Conservation (phyloP, 2,888 invertebrate species). For the Eristalis intricaria region DNA sequence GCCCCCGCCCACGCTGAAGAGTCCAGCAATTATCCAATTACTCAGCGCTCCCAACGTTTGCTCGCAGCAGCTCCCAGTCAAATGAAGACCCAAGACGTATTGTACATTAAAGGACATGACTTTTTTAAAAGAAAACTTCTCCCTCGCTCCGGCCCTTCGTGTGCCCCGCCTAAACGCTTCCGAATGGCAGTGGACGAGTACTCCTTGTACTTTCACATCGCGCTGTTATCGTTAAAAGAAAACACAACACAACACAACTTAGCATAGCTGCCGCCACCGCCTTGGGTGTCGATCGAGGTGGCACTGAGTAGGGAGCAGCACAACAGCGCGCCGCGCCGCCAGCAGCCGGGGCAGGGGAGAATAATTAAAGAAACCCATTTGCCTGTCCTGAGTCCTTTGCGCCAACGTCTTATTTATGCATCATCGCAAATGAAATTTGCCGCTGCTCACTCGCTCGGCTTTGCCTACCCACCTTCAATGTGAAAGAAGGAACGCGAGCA, state of each 20-base stretch:
- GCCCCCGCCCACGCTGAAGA: not conserved
- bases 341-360: slow-evolving; percentile 1
- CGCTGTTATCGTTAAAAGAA: slow-evolving; percentile 45
- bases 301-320: not conserved
- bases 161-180: slow-evolving; percentile 20
- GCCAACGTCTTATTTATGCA: slow-evolving; percentile 66
- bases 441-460: slow-evolving; percentile 1
- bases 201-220: not conserved
- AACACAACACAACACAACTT: not conserved
- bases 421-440: slow-evolving; percentile 68
- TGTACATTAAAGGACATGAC: slow-evolving; percentile 32
- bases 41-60: slow-evolving; percentile 17
- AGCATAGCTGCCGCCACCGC: not conserved
- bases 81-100: slow-evolving; percentile 6
- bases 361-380: slow-evolving; percentile 69
- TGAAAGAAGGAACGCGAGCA: slow-evolving; percentile 29
- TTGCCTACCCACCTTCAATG: slow-evolving; percentile 42
- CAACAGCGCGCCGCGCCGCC: no score
- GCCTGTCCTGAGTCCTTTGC: slow-evolving; percentile 60
- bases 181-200: not conserved
- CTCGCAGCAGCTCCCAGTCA: not conserved
- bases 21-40: slow-evolving; percentile 61
- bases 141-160: not conserved
- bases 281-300: not conserved
- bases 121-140: not conserved